Conservation (phyloP, 2,888 invertebrate genomes). For the Eurytoma californica region DNA sequence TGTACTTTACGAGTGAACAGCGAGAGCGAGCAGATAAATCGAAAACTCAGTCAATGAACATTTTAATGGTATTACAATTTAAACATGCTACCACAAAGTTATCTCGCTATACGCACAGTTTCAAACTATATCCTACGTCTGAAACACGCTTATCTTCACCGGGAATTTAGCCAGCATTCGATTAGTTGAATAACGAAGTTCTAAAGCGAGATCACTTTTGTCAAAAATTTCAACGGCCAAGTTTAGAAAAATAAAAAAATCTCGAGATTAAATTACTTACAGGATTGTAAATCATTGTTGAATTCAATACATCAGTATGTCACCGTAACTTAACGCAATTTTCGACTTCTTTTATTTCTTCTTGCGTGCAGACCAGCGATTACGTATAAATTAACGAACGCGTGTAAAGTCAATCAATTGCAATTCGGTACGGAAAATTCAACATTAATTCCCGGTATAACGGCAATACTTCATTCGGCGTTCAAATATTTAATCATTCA, state of each 20-base stretch:
- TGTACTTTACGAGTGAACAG: not conserved
- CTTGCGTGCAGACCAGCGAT: too few relatives aligned
- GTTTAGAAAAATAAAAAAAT: too few relatives aligned
- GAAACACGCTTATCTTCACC: not conserved
- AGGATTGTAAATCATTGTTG: too few relatives aligned
- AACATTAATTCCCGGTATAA: not conserved
- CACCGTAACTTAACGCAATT: too few relatives aligned
- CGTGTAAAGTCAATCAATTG: too few relatives aligned
- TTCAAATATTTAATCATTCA: constrained; percentile 34
- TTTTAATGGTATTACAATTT: constrained; percentile 9
- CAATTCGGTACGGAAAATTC: not conserved
- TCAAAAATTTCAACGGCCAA: too few relatives aligned
- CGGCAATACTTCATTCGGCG: not conserved
- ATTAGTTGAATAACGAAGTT: not conserved
- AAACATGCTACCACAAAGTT: constrained; percentile 2
- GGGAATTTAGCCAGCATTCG: not conserved
- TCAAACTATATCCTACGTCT: not conserved
- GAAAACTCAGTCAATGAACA: constrained; percentile 9
- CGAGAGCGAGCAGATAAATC: not conserved
- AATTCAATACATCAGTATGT: too few relatives aligned
- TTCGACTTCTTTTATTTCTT: too few relatives aligned
- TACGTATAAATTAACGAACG: too few relatives aligned
- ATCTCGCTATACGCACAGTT: constrained; percentile 1
- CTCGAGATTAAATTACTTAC: too few relatives aligned
- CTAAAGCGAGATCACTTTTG: too few relatives aligned